Percentiles rank a stretch among this genome's conserved stretches.
Conservation (phyloP, 2,888 invertebrate genomes). For the Apamea epomidion region DNA sequence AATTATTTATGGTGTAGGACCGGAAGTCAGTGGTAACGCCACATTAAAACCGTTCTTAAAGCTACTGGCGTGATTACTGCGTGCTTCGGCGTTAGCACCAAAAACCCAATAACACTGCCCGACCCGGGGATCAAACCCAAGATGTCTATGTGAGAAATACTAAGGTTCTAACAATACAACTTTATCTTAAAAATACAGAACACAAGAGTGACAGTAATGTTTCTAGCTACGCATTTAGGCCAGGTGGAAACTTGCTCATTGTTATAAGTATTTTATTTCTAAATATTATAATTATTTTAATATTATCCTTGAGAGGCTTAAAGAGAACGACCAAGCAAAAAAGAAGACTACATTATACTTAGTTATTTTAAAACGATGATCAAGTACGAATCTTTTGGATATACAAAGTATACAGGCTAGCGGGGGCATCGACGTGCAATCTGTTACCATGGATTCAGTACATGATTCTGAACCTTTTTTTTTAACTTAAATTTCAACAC, state of each 20-base stretch:
- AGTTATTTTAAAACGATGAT: neutral
- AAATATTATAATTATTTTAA: neutral
- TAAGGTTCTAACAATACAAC: neutral
- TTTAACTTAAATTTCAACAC: no score
- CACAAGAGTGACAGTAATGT: neutral
- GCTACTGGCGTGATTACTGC: no score
- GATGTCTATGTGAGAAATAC: neutral
- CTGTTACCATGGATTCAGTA: no score
- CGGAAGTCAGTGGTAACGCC: no score
- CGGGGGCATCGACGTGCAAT: no score
- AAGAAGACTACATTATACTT: neutral
- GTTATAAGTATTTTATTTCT: neutral
- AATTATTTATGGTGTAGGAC: neutral
- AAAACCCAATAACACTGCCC: neutral
- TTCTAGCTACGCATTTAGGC: conserved; percentile 70
- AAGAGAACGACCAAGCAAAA: neutral
- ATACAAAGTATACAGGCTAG: neutral
- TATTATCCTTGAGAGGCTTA: no score
- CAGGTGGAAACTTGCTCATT: conserved; percentile 71
- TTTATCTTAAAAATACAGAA: neutral
- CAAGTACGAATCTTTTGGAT: no score
- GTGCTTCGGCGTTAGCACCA: no score
- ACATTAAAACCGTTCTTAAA: no score
- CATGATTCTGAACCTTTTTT: no score
- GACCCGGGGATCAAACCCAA: no score